These are phyloP conservation scores for Ceratina australensis DNA, from an alignment of 1,140 invertebrate species.

Conservation along the genomic window DNA sequence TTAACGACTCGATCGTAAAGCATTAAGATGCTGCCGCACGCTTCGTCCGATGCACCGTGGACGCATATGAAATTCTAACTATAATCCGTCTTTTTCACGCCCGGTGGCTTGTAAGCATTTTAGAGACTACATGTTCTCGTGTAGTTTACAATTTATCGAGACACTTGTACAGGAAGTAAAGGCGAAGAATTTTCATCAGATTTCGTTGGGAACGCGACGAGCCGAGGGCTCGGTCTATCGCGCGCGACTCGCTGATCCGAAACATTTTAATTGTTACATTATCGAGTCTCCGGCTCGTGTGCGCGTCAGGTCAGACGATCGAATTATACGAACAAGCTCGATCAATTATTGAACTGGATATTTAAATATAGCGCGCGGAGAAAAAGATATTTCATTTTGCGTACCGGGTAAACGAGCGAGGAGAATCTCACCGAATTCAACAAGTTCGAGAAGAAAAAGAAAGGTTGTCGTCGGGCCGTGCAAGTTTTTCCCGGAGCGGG, in stretches of 20 bases:
- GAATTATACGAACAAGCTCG: slow-evolving; percentile 52
- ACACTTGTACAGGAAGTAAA: background rate
- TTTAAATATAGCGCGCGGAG: no score
- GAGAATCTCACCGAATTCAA: no score
- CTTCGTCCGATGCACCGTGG: slow-evolving; percentile 34
- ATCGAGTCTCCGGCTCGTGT: slow-evolving; percentile 29
- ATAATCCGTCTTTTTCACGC: slow-evolving; percentile 52
- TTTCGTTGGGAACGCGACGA: slow-evolving; percentile 32
- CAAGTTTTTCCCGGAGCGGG: slow-evolving; percentile 15
- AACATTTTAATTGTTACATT: slow-evolving; percentile 60
- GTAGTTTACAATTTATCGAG: slow-evolving; percentile 23
- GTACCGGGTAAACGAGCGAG: no score
- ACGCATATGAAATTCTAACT: slow-evolving; percentile 44
- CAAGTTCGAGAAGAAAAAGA: background rate
- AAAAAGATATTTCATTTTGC: no score
- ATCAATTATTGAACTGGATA: slow-evolving; percentile 48
- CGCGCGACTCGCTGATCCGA: slow-evolving; percentile 47
- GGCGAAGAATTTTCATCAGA: background rate
- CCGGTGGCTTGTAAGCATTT: slow-evolving; percentile 39
- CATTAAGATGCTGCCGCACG: slow-evolving; percentile 47
- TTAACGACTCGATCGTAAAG: slow-evolving; percentile 14
- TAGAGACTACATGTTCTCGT: slow-evolving; percentile 32
- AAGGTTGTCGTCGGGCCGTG: background rate
- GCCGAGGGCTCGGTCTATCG: slow-evolving; percentile 33
- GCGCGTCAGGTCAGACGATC: slow-evolving; percentile 43